phyloP scores from a whole-genome alignment of 2,113 vertebrate species.

The Aplodontia rufa region DNA sequence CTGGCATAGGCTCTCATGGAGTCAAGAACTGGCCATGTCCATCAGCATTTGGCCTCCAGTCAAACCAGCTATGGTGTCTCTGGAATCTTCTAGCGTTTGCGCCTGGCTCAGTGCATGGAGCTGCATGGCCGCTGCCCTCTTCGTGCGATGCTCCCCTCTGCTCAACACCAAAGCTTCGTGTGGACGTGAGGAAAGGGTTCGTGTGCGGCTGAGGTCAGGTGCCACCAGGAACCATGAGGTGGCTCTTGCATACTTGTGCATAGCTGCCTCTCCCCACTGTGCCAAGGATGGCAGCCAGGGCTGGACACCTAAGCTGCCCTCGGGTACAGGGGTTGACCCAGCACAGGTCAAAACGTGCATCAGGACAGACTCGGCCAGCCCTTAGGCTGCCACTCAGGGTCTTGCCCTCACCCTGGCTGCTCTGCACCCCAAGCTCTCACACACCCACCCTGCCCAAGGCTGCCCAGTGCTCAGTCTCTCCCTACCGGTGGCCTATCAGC shows the following conservation, averaged over 20 bases:
- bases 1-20: neutral
- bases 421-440: neutral
- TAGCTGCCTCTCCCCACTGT: accelerated
- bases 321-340: neutral
- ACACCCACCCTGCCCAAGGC: accelerated
- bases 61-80: accelerated
- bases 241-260: accelerated
- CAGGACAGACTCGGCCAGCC: too few species aligned
- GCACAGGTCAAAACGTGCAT: accelerated
- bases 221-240: accelerated
- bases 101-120: neutral
- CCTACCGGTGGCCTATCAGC: too few species aligned
- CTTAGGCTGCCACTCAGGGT: accelerated
- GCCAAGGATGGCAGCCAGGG: accelerated
- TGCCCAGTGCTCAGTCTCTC: too few species aligned
- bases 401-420: neutral
- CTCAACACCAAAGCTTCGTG: accelerated
- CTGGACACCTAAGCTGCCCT: neutral
- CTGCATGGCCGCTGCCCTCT: accelerated
- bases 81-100: accelerated
- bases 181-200: accelerated
- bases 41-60: accelerated
- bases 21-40: too few species aligned
- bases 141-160: neutral
- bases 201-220: accelerated